Evolutionary conservation across 2,888 invertebrate species (phyloP), one percentile per base, ranked within the genome.

Genomic region (Tricholauxania praeusta): DNA sequence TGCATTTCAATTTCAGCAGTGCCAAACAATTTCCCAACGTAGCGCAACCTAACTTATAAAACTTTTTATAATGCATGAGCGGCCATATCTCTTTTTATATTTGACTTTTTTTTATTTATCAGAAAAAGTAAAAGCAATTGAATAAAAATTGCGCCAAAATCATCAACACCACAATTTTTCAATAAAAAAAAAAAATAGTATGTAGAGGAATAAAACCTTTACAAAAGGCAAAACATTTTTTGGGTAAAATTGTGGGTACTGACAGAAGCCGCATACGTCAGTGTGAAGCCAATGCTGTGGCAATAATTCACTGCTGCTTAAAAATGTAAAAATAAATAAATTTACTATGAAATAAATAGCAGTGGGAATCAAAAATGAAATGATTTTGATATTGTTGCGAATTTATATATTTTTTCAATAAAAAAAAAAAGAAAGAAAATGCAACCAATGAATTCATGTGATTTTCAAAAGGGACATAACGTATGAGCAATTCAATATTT

Each of bases 1-100:
- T 39, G 60, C 47, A 62, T 32, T 39, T 57, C 57, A 57, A 17
- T 57, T 57, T 17, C 22, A 57, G 39, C 22, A 57, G 39, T 39
- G 39, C 39, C 39, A 39, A 39, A 19, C 22, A 57, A 10, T 12
- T 12, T 59, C 19, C 10, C 39, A n/a, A 5, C 7, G 39, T 39
- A 28, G 7, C n/a, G 7, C n/a, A 57, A 19, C 12, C 22, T 39
- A 60, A 60, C 39, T 62, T 62, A 28, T n/a, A 12, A 39, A 28
- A 57, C 12, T 39, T 39, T 39, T 39, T 12, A 57, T 39, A 47
- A 62, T 62, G 47, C 39, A 62, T 62, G 12, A 39, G 39, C 39
- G 39, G 39, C 39, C 14, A 62, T n/a, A 8, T 62, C 4, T 62
- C 4, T 62, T 12, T 62, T 17, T 62, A n/a, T 32, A 7, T 32